phyloP scores from a whole-genome alignment of 1,140 invertebrate species.

The Drosophila parvula region DNA sequence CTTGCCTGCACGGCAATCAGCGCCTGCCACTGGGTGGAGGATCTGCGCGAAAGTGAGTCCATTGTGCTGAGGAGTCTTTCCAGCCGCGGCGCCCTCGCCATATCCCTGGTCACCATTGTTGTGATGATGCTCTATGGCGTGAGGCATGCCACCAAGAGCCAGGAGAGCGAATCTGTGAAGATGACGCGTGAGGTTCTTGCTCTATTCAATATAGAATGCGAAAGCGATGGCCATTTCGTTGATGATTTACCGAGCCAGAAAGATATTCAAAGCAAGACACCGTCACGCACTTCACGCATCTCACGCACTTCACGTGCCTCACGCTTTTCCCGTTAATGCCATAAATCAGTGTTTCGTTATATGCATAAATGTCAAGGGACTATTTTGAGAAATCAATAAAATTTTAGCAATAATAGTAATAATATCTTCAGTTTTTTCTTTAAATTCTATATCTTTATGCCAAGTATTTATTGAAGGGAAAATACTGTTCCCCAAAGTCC shows the following conservation, averaged over 20 bases:
- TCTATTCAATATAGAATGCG: background rate
- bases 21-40: constrained; percentile 9
- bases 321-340: no score
- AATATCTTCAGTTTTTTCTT: no score
- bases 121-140: constrained; percentile 7
- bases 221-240: constrained; percentile 6
- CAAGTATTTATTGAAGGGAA: no score
- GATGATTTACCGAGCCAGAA: background rate
- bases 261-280: background rate
- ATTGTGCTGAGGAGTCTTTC: background rate
- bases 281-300: background rate
- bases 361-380: no score
- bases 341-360: no score
- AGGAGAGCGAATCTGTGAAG: background rate
- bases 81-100: constrained; percentile 4
- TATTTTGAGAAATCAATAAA: no score
- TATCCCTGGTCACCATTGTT: constrained; percentile 4
- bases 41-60: background rate
- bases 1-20: constrained; percentile 16
- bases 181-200: background rate
- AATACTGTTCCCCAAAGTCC: no score
- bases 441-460: no score
- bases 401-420: no score
- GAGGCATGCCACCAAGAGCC: background rate
- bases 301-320: background rate